Base-by-base conservation (phyloP, 2,113 vertebrate species). In the Oreochromis spilurus region DNA sequence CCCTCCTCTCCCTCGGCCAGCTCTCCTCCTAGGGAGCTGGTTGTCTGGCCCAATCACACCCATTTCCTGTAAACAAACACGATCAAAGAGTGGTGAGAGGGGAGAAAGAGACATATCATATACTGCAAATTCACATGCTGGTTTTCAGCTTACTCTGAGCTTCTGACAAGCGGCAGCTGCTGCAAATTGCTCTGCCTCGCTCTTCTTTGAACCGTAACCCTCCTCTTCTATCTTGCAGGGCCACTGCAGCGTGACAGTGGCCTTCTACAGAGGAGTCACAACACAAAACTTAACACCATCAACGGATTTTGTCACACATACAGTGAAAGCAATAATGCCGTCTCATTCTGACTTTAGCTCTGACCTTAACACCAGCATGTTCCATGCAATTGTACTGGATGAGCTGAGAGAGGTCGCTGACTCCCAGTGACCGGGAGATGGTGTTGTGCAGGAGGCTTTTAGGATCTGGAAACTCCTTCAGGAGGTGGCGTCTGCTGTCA, bases 401-500 rank as follows among this genome's bases (percentile, higher is more conserved):
- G 45, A 96, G 91, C 85, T 97, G 95, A 79, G 97, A 97, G 0
- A 97, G 94, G 81, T 99, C 96, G 7, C 93, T 96, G 80, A 96
- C 95, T 78, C 98, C 96, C 38, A 99, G 94, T 5, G 97, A 97
- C 62, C 96, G 95, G 78, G 97, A 96, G 36, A 99, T 95, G 24
- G 97, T 96, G 0, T 94, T 96, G 94, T 98, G 95, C 80, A 99
- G 94, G 10, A 99, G 96, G 82, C 93, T 93, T 95, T 99, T 99
- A 4, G 99, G 97, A 60, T 98, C 95, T 77, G 98, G 98, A 87
- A 99, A 99, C 88, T 99, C 97, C 92, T 96, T 97, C 81, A 98
- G 82, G 31, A 97, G 95, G 82, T 97, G 94, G 40, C 92, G 78
- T 26, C 88, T 93, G 17, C 4, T 7, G 43, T 88, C 72, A 83